phyloP scores from a whole-genome alignment of 2,797 vertebrate genomes.

The Phylloscopus collybita region DNA sequence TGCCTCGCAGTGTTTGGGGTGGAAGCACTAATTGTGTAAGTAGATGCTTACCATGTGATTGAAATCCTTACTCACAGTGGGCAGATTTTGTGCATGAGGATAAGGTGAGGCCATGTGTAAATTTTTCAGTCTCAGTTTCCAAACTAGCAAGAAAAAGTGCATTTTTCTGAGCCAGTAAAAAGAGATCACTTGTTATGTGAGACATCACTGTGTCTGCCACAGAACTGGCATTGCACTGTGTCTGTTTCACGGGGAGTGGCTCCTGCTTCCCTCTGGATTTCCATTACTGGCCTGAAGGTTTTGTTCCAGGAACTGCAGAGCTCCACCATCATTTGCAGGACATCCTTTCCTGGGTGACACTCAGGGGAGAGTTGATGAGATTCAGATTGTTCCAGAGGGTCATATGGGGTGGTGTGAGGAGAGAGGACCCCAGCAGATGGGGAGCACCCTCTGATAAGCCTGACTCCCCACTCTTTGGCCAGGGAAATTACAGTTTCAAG shows the following conservation, averaged over 20 bases:
- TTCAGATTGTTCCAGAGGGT: rapidly evolving
- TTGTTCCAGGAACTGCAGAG: neutral
- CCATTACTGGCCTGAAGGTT: neutral
- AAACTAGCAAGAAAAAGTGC: neutral
- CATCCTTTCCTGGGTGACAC: neutral
- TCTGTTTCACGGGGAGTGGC: neutral
- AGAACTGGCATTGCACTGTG: neutral
- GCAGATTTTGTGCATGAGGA: neutral
- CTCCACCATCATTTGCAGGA: neutral
- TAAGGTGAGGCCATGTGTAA: neutral
- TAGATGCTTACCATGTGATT: neutral
- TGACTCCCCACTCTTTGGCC: neutral
- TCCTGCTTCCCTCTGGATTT: neutral
- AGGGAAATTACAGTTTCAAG: neutral
- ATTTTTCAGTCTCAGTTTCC: neutral
- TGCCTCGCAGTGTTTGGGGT: neutral
- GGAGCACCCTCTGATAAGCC: neutral
- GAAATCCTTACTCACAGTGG: neutral
- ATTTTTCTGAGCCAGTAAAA: neutral
- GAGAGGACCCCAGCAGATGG: too few relatives aligned
- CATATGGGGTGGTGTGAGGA: neutral
- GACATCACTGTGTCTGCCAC: neutral
- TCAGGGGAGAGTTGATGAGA: neutral
- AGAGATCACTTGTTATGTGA: neutral
- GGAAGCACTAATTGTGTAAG: neutral